Conservation (phyloP, 2,888 invertebrate species). For the Mamestra brassicae region DNA sequence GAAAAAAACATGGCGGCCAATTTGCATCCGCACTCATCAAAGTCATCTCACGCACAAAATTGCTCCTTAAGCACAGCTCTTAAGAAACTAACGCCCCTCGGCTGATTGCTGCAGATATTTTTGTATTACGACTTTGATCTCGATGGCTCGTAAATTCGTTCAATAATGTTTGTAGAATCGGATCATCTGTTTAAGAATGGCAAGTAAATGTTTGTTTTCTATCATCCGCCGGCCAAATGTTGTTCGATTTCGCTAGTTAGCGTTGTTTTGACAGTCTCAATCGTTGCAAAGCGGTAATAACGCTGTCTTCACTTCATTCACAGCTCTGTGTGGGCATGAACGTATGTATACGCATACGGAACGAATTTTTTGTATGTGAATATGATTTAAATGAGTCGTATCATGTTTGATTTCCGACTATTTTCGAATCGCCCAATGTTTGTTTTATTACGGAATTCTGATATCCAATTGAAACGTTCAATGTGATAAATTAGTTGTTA, state of each 20-base stretch:
- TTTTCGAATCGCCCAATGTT: slow-evolving; percentile 59
- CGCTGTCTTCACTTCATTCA: slow-evolving; percentile 83
- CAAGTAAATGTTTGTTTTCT: slow-evolving; percentile 89
- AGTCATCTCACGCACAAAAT: slow-evolving; percentile 74
- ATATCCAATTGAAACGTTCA: slow-evolving; percentile 62
- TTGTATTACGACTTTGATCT: slow-evolving; percentile 85
- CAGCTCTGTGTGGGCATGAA: slow-evolving; percentile 71
- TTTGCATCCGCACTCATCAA: slow-evolving; percentile 73
- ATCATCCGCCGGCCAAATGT: slow-evolving; percentile 88
- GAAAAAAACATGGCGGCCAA: slow-evolving; percentile 80
- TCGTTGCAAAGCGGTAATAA: slow-evolving; percentile 83
- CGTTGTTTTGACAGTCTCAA: slow-evolving; percentile 89
- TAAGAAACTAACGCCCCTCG: slow-evolving; percentile 69
- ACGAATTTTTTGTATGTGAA: slow-evolving; percentile 66
- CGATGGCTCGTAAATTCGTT: slow-evolving; percentile 84
- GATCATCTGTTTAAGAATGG: slow-evolving; percentile 85
- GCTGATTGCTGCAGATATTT: slow-evolving; percentile 78
- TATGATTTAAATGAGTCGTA: slow-evolving; percentile 65
- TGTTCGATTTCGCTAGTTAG: slow-evolving; percentile 87
- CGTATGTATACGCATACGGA: slow-evolving; percentile 67
- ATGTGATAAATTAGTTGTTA: slow-evolving; percentile 64
- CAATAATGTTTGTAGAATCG: slow-evolving; percentile 86
- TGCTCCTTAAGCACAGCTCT: slow-evolving; percentile 72
- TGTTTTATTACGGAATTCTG: slow-evolving; percentile 64
- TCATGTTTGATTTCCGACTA: slow-evolving; percentile 63